These are phyloP conservation scores for Nymphalis io DNA, from an alignment of 1,140 invertebrate species.

Conservation along the genomic window DNA sequence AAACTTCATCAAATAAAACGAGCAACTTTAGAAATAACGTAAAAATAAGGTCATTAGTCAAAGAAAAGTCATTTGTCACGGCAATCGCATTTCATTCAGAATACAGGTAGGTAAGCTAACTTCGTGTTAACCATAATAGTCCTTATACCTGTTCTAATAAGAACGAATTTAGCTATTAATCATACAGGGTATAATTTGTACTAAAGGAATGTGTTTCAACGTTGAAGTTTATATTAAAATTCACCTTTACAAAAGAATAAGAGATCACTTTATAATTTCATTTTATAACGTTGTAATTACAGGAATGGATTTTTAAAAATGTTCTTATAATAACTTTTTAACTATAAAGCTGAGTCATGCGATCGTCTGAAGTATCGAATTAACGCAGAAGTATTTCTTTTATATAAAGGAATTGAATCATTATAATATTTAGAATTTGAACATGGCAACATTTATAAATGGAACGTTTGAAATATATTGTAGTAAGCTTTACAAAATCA, in stretches of 20 bases:
- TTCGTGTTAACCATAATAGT: slow-evolving; percentile 6
- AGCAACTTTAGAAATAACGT: slow-evolving; percentile 37
- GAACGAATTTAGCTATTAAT: neutral
- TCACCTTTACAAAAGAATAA: slow-evolving; percentile 13
- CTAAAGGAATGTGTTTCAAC: slow-evolving; percentile 40
- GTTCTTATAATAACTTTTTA: neutral
- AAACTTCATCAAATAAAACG: slow-evolving; percentile 37
- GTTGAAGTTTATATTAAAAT: slow-evolving; percentile 45
- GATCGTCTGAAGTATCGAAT: neutral
- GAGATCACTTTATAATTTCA: slow-evolving; percentile 28
- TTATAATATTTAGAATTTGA: neutral
- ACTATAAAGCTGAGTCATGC: neutral
- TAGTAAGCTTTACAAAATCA: neutral
- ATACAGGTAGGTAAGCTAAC: slow-evolving; percentile 21
- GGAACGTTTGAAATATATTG: neutral
- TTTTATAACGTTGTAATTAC: slow-evolving; percentile 11
- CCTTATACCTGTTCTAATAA: slow-evolving; percentile 9
- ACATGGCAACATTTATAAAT: neutral
- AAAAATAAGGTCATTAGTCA: slow-evolving; percentile 46
- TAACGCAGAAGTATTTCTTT: neutral
- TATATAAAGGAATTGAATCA: neutral
- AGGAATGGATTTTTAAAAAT: slow-evolving; percentile 2
- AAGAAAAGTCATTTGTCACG: slow-evolving; percentile 46
- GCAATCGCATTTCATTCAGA: slow-evolving; percentile 43
- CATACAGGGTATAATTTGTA: slow-evolving; percentile 36